phyloP scores from a whole-genome alignment of 2,888 invertebrate genomes.

The Drosophila cyrtoloma region DNA sequence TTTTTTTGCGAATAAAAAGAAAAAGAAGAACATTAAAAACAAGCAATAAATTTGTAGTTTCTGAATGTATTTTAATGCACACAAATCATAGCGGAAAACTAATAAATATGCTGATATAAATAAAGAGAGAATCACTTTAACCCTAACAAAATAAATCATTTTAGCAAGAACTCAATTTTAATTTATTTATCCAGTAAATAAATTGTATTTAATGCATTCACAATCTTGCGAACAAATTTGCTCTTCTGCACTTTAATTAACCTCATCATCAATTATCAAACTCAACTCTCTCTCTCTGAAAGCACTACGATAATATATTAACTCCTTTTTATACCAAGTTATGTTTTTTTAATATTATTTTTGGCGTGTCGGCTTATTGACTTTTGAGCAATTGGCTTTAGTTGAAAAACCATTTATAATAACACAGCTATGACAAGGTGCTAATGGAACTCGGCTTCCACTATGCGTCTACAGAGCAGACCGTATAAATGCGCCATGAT shows the following conservation, averaged over 20 bases:
- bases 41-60: background rate
- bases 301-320: background rate
- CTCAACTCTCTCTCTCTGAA: background rate
- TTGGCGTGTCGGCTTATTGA: constrained; percentile 22
- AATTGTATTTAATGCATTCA: background rate
- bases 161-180: background rate
- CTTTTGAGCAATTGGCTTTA: constrained; percentile 39
- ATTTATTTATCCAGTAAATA: constrained; percentile 4
- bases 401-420: constrained; percentile 43
- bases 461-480: constrained; percentile 12
- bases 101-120: background rate
- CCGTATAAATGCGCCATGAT: constrained; percentile 69
- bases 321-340: background rate
- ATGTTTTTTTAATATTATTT: background rate
- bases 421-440: constrained; percentile 53
- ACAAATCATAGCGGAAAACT: background rate
- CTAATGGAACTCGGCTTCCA: constrained; percentile 45
- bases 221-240: background rate
- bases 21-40: background rate
- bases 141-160: background rate
- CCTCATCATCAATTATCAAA: constrained; percentile 5
- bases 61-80: background rate
- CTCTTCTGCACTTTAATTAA: background rate
- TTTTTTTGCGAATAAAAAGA: background rate
- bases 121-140: background rate